phyloP scores from a whole-genome alignment of 1,140 invertebrate species.

The Delia radicum region DNA sequence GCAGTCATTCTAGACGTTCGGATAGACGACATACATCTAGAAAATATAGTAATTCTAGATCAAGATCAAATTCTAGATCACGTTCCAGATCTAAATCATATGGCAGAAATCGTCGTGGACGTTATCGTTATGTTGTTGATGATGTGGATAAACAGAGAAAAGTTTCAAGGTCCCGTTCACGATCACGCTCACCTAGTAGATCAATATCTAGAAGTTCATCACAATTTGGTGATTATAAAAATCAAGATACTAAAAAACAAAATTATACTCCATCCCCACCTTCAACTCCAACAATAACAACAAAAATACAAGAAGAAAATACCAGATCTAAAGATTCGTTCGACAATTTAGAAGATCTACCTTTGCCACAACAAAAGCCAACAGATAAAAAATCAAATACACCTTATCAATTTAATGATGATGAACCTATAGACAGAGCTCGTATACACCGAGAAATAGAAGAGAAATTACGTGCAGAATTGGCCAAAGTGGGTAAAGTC shows the following conservation, averaged over 20 bases:
- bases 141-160: slow-evolving; percentile 28
- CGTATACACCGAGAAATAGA: slow-evolving; percentile 54
- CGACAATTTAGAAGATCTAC: slow-evolving; percentile 26
- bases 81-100: background rate
- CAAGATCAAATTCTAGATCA: slow-evolving; percentile 19
- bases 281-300: slow-evolving; percentile 20
- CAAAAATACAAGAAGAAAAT: slow-evolving; percentile 30
- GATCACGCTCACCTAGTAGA: too few species aligned
- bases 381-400: background rate
- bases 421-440: slow-evolving; percentile 52
- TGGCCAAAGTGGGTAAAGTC: slow-evolving; percentile 52
- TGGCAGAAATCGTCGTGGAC: background rate
- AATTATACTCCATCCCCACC: background rate
- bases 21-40: background rate
- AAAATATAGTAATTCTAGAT: slow-evolving; percentile 8
- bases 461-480: slow-evolving; percentile 44
- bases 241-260: background rate
- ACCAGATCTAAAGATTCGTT: background rate
- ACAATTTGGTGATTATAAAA: background rate
- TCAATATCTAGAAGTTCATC: slow-evolving; percentile 8
- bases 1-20: slow-evolving; percentile 19
- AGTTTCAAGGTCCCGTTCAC: slow-evolving; percentile 16
- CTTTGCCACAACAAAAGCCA: slow-evolving; percentile 27
- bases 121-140: background rate
- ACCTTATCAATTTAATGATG: slow-evolving; percentile 42